These are phyloP conservation scores for Indicator maculatus DNA, from an alignment of 2,113 vertebrate genomes.

Conservation along the genomic window DNA sequence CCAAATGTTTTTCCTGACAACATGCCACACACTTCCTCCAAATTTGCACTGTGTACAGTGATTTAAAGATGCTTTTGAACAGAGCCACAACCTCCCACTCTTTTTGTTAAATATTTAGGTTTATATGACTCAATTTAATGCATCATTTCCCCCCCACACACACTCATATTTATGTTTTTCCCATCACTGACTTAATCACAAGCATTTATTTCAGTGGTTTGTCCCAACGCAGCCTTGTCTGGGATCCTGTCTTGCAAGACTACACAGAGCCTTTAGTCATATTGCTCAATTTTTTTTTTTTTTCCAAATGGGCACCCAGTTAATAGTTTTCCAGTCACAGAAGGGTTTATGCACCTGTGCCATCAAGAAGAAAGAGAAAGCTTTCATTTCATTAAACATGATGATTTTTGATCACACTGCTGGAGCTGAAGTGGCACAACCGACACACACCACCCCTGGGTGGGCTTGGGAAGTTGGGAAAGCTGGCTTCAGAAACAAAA, in stretches of 20 bases:
- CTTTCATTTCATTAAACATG: background rate
- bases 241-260: background rate
- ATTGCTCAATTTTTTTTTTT: background rate
- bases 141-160: background rate
- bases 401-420: background rate
- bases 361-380: background rate
- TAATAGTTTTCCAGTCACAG: background rate
- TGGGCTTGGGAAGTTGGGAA: background rate
- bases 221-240: background rate
- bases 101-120: conserved; percentile 35
- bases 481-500: background rate
- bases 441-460: background rate
- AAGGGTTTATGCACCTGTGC: background rate
- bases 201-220: background rate
- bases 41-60: background rate
- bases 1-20: background rate
- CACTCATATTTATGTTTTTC: background rate
- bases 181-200: background rate
- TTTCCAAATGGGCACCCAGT: background rate
- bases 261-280: background rate
- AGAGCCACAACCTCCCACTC: background rate
- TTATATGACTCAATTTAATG: background rate
- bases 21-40: background rate
- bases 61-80: background rate
- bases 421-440: background rate